Evolutionary conservation across 64 coral and sea anemone species (phyloP).

Genomic region (Stichodactyla mertensii): DNA sequence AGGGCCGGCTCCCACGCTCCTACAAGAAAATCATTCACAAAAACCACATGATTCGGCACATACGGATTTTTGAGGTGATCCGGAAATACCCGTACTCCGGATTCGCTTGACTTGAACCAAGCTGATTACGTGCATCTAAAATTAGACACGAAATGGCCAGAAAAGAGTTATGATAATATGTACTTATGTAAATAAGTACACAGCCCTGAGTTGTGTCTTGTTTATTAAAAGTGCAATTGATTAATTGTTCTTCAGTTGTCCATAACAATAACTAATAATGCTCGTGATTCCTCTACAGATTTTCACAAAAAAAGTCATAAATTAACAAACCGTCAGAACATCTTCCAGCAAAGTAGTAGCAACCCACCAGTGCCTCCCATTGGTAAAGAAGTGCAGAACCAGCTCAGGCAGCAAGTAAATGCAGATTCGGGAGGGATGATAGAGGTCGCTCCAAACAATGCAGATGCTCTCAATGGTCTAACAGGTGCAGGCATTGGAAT

Average conservation of each 20-base stretch:
- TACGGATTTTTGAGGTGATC: too few species aligned
- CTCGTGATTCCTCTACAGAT: not conserved
- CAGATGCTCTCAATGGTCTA: conserved; percentile 11
- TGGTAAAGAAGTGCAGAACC: not conserved
- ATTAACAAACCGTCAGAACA: not conserved
- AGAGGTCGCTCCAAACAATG: not conserved
- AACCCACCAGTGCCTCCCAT: not conserved
- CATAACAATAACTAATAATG: not conserved
- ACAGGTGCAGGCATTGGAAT: conserved; percentile 17
- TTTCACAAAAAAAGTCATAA: not conserved
- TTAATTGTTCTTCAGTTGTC: not conserved
- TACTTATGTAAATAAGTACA: too few species aligned
- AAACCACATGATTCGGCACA: too few species aligned
- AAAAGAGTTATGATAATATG: too few species aligned
- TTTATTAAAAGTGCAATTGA: too few species aligned
- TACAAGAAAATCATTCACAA: too few species aligned
- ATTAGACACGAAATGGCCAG: too few species aligned
- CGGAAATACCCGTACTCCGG: too few species aligned
- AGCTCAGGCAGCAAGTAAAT: conserved; percentile 12
- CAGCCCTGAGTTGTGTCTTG: too few species aligned
- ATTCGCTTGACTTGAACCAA: too few species aligned
- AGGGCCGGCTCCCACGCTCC: too few species aligned
- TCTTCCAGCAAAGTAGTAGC: not conserved
- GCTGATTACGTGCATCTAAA: too few species aligned
- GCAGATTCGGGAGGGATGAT: not conserved